These are phyloP conservation scores for Apodemus agrarius DNA, from an alignment of 2,797 vertebrate species.

Conservation along the genomic window DNA sequence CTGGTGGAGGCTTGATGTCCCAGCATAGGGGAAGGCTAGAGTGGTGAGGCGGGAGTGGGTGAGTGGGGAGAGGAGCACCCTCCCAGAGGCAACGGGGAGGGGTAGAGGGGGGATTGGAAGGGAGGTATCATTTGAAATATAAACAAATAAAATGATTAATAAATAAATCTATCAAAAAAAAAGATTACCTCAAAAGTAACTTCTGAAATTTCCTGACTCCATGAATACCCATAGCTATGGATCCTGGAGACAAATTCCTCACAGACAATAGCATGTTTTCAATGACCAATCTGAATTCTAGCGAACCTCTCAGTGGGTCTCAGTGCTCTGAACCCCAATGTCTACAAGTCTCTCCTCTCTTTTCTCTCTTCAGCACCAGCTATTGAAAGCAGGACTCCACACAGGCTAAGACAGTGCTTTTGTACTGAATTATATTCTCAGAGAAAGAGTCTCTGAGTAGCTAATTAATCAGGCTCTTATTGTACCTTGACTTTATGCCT, in stretches of 20 bases:
- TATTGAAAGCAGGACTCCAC: neutral
- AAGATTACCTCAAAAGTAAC: neutral
- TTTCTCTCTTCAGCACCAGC: neutral
- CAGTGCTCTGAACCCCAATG: neutral
- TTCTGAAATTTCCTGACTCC: conserved; percentile 28
- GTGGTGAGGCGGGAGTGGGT: too few relatives aligned
- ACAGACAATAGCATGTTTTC: neutral
- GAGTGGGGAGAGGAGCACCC: too few relatives aligned
- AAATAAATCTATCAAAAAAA: too few relatives aligned
- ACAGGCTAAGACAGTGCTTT: neutral
- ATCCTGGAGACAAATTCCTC: neutral
- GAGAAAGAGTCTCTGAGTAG: neutral
- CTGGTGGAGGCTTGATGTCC: too few relatives aligned
- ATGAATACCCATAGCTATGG: neutral
- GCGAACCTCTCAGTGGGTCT: neutral
- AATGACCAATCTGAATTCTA: neutral
- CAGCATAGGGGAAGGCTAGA: too few relatives aligned
- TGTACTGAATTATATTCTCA: too few relatives aligned
- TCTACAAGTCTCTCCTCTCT: neutral
- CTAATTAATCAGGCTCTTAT: neutral
- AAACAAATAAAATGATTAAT: too few relatives aligned
- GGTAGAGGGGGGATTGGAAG: too few relatives aligned
- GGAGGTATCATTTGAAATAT: too few relatives aligned
- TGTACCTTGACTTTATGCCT: neutral
- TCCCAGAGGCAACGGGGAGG: too few relatives aligned